phyloP scores from a whole-genome alignment of 2,888 invertebrate genomes.

The Stenoptilia bipunctidactyla region DNA sequence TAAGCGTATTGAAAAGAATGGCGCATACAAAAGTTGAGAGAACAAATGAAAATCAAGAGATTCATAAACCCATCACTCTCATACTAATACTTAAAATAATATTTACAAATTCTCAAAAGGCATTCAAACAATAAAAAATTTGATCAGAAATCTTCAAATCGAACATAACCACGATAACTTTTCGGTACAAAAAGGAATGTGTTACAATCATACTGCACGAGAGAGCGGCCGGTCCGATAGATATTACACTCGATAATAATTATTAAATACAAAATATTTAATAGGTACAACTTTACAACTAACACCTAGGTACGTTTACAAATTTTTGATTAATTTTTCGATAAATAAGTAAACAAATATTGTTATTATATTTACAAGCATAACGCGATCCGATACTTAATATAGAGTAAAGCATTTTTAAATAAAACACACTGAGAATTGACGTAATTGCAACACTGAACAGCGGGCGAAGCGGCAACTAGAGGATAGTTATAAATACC shows the following conservation, averaged over 20 bases:
- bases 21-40: slow-evolving; percentile 25
- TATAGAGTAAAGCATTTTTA: slow-evolving; percentile 60
- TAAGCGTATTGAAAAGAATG: neutral
- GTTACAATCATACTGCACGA: slow-evolving; percentile 30
- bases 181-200: slow-evolving; percentile 25
- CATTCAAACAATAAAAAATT: slow-evolving; percentile 51
- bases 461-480: slow-evolving; percentile 41
- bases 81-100: slow-evolving; percentile 65
- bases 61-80: slow-evolving; percentile 65
- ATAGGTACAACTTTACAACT: slow-evolving; percentile 69
- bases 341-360: slow-evolving; percentile 68
- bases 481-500: slow-evolving; percentile 12
- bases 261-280: slow-evolving; percentile 67
- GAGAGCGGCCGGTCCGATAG: slow-evolving; percentile 65
- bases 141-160: slow-evolving; percentile 32
- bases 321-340: slow-evolving; percentile 59
- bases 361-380: slow-evolving; percentile 67
- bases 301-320: slow-evolving; percentile 66
- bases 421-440: slow-evolving; percentile 71
- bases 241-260: slow-evolving; percentile 47
- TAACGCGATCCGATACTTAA: slow-evolving; percentile 58
- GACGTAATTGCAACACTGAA: slow-evolving; percentile 64
- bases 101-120: slow-evolving; percentile 64
- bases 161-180: slow-evolving; percentile 33
- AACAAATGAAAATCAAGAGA: slow-evolving; percentile 50